Evolutionary conservation across 2,888 invertebrate genomes (phyloP).

Genomic region (Uropetala carovei): DNA sequence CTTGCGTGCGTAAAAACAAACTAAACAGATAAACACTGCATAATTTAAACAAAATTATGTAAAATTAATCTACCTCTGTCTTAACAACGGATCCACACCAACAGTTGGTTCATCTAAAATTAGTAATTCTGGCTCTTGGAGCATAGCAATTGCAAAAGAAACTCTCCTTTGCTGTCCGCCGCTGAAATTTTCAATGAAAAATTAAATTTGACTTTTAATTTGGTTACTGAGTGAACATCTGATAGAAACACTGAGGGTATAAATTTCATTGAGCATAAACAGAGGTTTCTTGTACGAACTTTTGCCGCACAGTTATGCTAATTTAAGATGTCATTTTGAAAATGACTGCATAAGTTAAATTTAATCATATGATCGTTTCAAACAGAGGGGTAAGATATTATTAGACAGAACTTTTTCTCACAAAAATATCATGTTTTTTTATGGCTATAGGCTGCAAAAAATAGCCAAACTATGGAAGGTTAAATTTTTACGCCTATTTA

Average conservation of each 20-base stretch:
- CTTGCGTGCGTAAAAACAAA: no score
- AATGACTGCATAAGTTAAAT: neutral
- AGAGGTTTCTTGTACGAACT: neutral
- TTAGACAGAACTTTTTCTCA: no score
- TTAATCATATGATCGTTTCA: neutral
- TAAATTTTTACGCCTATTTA: neutral
- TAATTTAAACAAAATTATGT: neutral
- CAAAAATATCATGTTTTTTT: neutral
- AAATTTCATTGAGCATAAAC: neutral
- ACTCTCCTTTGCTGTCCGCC: conserved; percentile 76
- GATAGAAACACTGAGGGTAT: neutral
- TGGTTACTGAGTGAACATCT: neutral
- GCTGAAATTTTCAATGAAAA: conserved; percentile 69
- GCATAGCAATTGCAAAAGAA: conserved; percentile 75
- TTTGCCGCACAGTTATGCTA: neutral
- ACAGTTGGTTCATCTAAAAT: conserved; percentile 77
- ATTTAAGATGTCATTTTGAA: neutral
- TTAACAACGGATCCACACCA: conserved; percentile 75
- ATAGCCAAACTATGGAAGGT: neutral
- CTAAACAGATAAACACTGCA: no score
- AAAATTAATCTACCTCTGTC: conserved; percentile 66
- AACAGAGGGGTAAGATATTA: neutral
- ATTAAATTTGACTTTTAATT: neutral
- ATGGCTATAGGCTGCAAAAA: neutral
- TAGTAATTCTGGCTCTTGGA: conserved; percentile 75